Evolutionary conservation across 2,113 vertebrate species (phyloP).

Genomic region (Istiophorus platypterus): DNA sequence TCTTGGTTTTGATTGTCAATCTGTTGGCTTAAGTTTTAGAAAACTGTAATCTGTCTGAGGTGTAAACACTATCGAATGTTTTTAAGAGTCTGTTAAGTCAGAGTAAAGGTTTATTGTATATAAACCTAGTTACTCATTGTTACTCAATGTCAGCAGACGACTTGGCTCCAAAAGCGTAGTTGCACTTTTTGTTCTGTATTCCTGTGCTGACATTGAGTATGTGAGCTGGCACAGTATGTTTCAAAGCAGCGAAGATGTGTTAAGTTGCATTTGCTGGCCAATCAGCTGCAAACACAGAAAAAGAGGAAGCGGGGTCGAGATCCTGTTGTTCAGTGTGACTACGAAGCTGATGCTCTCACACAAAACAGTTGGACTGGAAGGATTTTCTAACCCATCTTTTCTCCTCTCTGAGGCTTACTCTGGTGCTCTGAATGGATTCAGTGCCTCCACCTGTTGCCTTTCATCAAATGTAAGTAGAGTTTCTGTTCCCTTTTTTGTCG

Average conservation of each 20-base stretch:
- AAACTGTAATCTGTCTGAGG: not conserved
- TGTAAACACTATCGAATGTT: not conserved
- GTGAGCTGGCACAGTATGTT: slow-evolving; percentile 5
- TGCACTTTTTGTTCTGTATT: rapidly evolving
- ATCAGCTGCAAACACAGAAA: slow-evolving; percentile 39
- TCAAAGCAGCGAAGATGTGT: slow-evolving; percentile 25
- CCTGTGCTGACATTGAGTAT: not conserved
- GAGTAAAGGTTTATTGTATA: not conserved
- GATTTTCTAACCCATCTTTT: not conserved
- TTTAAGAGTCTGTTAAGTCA: not conserved
- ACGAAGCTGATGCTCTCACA: not conserved
- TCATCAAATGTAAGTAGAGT: slow-evolving; percentile 47
- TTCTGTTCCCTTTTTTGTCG: not conserved
- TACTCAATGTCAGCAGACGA: not conserved
- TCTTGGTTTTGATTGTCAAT: not conserved
- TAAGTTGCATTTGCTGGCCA: slow-evolving; percentile 14
- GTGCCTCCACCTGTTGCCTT: not conserved
- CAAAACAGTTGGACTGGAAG: slow-evolving; percentile 8
- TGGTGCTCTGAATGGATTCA: not conserved
- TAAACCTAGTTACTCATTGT: not conserved
- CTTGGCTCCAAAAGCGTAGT: not conserved
- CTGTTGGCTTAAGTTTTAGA: not conserved
- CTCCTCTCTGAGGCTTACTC: not conserved
- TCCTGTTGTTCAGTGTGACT: slow-evolving; percentile 14
- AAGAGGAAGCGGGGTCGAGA: slow-evolving; percentile 73